phyloP scores from a whole-genome alignment of 2,797 vertebrate genomes.

The Danio jaintianensis region DNA sequence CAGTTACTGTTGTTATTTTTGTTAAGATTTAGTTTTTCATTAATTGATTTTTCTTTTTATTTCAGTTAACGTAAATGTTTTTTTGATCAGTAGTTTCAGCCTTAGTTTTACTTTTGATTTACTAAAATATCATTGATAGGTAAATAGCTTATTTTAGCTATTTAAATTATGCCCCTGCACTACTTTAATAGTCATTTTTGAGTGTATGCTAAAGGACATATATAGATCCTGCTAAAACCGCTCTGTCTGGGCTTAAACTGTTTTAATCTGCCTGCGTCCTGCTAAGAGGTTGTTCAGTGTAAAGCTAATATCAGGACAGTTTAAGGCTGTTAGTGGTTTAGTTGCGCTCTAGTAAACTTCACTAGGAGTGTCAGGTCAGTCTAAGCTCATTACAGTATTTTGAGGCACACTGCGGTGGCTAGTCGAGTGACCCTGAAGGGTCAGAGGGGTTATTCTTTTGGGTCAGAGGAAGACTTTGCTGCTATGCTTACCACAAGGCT shows the following conservation, averaged over 20 bases:
- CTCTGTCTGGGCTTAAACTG: conserved; percentile 2
- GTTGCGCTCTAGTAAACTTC: conserved; percentile 54
- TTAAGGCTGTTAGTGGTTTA: conserved; percentile 48
- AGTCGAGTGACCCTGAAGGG: conserved; percentile 53
- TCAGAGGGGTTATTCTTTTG: conserved; percentile 57
- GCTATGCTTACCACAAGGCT: conserved; percentile 47
- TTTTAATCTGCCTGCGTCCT: conserved; percentile 45
- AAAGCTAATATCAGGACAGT: conserved; percentile 43
- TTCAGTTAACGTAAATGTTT: too few species aligned
- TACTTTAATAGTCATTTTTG: background rate
- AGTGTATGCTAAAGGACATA: background rate
- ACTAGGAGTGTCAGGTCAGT: conserved; percentile 39
- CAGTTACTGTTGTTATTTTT: too few species aligned
- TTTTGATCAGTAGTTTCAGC: too few species aligned
- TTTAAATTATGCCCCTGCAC: background rate
- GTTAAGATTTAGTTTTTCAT: too few species aligned
- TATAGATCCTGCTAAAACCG: conserved; percentile 3
- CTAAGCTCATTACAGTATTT: conserved; percentile 66
- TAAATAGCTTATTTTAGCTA: background rate
- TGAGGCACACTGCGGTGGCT: conserved; percentile 39
- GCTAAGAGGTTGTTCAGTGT: conserved; percentile 55
- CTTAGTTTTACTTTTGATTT: too few species aligned
- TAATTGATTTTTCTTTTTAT: too few species aligned
- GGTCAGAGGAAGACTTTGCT: conserved; percentile 53
- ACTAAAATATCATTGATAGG: too few species aligned